phyloP scores from a whole-genome alignment of 2,797 vertebrate species.

The Arremon aurantiirostris region DNA sequence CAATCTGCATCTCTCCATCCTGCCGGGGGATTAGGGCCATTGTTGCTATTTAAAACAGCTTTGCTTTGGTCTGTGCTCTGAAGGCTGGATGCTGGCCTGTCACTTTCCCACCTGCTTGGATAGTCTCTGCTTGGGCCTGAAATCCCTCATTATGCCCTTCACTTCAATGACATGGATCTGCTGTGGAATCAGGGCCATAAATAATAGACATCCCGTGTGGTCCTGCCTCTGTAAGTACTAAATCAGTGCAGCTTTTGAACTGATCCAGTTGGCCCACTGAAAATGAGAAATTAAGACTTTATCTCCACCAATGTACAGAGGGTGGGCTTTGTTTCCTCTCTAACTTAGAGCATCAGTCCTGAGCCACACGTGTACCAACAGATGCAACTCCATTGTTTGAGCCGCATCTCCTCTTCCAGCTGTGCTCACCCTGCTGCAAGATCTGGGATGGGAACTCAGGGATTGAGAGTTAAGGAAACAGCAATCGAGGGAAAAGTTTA shows the following conservation, averaged over 20 bases:
- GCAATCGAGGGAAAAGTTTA: neutral
- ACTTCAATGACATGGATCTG: constrained; percentile 31
- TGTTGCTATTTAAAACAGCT: constrained; percentile 59
- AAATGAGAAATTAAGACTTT: neutral
- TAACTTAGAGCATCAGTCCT: neutral
- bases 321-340: neutral
- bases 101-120: constrained; percentile 55
- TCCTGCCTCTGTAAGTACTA: neutral
- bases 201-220: constrained; percentile 2
- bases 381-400: neutral
- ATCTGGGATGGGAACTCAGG: neutral
- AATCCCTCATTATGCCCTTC: constrained; percentile 58
- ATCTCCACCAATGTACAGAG: neutral
- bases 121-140: constrained; percentile 49
- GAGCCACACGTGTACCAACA: neutral
- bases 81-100: constrained; percentile 17
- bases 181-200: neutral
- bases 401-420: neutral
- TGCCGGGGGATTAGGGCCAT: constrained; percentile 1
- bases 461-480: neutral
- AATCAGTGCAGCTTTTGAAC: constrained; percentile 18
- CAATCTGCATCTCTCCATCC: constrained; percentile 44
- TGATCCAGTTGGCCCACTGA: neutral
- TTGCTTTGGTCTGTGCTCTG: constrained; percentile 15
- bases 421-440: neutral